These are phyloP conservation scores for Eptesicus fuscus DNA, from an alignment of 2,113 vertebrate species.

Conservation along the genomic window DNA sequence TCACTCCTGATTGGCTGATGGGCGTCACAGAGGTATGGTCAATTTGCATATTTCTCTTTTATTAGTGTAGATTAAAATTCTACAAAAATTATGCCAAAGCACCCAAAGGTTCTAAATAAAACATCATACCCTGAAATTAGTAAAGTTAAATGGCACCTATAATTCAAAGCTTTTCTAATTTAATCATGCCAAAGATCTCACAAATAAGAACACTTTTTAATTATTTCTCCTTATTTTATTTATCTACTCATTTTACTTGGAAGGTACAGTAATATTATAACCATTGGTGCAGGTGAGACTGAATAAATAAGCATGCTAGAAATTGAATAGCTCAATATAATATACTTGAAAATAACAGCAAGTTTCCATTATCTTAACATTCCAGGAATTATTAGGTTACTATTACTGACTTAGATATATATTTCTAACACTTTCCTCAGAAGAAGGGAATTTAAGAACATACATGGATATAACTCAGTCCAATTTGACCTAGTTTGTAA, in stretches of 20 bases:
- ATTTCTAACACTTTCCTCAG: neutral
- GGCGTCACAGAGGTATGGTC: no score
- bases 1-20: no score
- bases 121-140: neutral
- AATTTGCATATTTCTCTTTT: no score
- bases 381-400: neutral
- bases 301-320: neutral
- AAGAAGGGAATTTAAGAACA: neutral
- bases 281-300: neutral
- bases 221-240: constrained; percentile 16
- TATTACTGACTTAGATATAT: neutral
- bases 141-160: neutral
- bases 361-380: neutral
- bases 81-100: neutral
- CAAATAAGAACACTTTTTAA: neutral
- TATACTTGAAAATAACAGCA: neutral
- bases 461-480: neutral
- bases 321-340: neutral
- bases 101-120: neutral
- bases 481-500: neutral
- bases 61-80: neutral
- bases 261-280: neutral
- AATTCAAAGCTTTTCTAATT: neutral
- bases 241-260: neutral
- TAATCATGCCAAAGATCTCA: neutral